phyloP scores from a whole-genome alignment of 2,797 vertebrate genomes.

The Anas bernieri region DNA sequence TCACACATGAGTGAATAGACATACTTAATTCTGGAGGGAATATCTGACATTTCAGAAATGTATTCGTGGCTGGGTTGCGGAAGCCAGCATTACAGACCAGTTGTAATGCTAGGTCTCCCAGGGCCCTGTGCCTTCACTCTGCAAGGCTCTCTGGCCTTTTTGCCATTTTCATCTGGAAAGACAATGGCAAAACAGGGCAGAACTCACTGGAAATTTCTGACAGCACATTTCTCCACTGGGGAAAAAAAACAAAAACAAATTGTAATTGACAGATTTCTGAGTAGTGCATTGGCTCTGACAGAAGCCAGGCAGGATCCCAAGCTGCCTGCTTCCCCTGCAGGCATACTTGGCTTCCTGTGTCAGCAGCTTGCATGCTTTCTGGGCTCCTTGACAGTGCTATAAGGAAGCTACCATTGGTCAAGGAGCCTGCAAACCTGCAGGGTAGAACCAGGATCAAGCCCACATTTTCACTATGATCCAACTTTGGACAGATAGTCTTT shows the following conservation, averaged over 20 bases:
- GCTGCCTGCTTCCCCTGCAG: neutral
- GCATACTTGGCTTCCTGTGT: neutral
- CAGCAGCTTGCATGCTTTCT: neutral
- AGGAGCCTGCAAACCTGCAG: neutral
- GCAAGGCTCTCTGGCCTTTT: neutral
- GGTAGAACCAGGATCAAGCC: neutral
- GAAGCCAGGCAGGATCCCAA: constrained; percentile 3
- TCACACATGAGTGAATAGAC: neutral
- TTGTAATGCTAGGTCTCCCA: neutral
- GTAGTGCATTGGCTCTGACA: neutral
- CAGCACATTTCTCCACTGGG: neutral
- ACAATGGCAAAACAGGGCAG: neutral
- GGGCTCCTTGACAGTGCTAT: neutral
- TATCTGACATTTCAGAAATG: constrained; percentile 3
- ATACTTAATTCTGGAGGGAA: neutral
- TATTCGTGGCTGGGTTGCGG: neutral
- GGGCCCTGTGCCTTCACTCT: neutral
- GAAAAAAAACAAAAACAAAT: neutral
- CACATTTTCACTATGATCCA: neutral
- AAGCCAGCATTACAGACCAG: neutral
- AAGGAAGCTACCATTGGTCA: neutral
- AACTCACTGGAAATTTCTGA: constrained; percentile 13
- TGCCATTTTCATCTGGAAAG: neutral
- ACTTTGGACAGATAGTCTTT: neutral
- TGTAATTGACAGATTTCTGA: constrained; percentile 18